Evolutionary conservation across 2,113 vertebrate genomes (phyloP).

Genomic region (Barbus barbus): DNA sequence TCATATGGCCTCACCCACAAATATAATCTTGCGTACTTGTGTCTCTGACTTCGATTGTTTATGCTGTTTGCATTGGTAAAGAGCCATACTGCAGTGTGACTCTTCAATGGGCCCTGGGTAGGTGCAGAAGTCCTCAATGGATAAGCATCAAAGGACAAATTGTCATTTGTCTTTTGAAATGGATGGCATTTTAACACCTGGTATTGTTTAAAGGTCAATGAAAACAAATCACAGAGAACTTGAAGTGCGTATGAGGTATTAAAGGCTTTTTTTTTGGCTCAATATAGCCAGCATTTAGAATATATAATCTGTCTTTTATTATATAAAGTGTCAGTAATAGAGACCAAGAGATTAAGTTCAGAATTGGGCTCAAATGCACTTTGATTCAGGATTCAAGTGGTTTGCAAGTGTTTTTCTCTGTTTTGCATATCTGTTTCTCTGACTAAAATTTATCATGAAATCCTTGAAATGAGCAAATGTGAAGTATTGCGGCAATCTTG

Average conservation of each 20-base stretch:
- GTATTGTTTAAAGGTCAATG: conserved; percentile 44
- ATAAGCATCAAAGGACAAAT: conserved; percentile 41
- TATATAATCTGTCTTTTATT: conserved; percentile 26
- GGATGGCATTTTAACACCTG: conserved; percentile 27
- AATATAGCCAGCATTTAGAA: not conserved
- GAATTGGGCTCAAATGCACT: not conserved
- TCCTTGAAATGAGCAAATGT: conserved; percentile 31
- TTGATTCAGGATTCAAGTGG: not conserved
- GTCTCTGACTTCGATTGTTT: conserved; percentile 16
- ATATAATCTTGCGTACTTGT: conserved; percentile 15
- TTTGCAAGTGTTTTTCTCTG: not conserved
- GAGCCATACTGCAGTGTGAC: conserved; percentile 15
- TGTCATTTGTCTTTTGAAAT: conserved; percentile 40
- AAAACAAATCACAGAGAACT: conserved; percentile 30
- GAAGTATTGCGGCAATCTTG: conserved; percentile 21
- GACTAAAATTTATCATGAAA: conserved; percentile 5
- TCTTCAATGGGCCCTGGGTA: conserved; percentile 22
- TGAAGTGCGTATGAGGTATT: conserved; percentile 10
- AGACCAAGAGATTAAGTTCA: not conserved
- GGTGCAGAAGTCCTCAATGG: conserved; percentile 28
- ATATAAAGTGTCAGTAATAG: conserved; percentile 21
- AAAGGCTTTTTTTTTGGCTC: too few relatives aligned
- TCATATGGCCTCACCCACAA: not conserved
- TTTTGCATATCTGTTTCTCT: not conserved
- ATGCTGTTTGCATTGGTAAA: conserved; percentile 36